A percentile compares a stretch with the other conserved stretches of the same genome.
Evolutionary conservation across 2,113 vertebrate species (phyloP).

Genomic region (Phalacrocorax pelagicus): DNA sequence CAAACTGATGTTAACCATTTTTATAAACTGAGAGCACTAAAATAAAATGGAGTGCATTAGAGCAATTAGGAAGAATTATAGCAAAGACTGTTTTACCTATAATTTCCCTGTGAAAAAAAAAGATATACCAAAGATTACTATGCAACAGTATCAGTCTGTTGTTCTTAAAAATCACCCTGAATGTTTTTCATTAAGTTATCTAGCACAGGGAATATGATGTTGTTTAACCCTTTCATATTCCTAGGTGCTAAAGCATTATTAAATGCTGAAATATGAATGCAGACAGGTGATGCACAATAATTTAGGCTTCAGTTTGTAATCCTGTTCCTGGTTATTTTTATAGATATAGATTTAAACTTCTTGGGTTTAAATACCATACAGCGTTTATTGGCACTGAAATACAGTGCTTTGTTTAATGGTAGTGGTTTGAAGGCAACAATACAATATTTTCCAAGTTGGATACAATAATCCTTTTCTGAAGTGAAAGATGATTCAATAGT

Average conservation of each 20-base stretch:
- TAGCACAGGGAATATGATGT: not conserved
- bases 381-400: not conserved
- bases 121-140: not conserved
- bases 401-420: not conserved
- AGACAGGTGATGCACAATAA: not conserved
- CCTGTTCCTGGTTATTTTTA: not conserved
- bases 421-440: not conserved
- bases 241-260: not conserved
- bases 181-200: conserved; percentile 40
- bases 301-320: not conserved
- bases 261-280: not conserved
- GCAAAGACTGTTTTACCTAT: conserved; percentile 13
- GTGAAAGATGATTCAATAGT: not conserved
- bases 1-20: conserved; percentile 49
- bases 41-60: conserved; percentile 52
- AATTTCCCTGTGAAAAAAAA: not conserved
- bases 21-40: conserved; percentile 53
- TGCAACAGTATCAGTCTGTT: not conserved
- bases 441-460: not conserved
- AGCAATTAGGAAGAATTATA: conserved; percentile 60
- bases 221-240: conserved; percentile 16
- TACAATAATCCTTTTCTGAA: not conserved
- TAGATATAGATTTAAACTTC: not conserved
- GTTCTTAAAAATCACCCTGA: conserved; percentile 1
- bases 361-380: not conserved